These are phyloP conservation scores for Sebastes fasciatus DNA, from an alignment of 2,113 vertebrate species.

Conservation along the genomic window DNA sequence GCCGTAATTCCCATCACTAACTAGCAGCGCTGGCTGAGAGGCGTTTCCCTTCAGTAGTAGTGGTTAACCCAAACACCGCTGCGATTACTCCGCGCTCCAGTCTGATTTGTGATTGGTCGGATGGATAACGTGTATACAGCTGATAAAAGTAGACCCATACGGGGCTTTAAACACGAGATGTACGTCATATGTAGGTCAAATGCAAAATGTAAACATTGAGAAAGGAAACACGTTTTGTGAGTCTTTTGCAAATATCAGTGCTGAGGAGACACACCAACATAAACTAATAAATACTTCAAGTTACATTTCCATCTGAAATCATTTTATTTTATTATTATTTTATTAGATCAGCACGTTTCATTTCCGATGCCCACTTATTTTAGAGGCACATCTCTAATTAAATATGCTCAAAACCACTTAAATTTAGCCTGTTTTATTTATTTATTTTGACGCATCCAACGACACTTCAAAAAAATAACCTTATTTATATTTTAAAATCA, in stretches of 20 bases:
- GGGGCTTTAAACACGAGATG: constrained; percentile 11
- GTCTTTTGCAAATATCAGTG: not conserved
- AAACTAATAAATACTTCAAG: too few relatives aligned
- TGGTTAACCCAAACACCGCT: not conserved
- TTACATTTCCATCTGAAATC: too few relatives aligned
- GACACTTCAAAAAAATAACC: not conserved
- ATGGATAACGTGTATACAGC: too few relatives aligned
- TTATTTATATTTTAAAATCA: not conserved
- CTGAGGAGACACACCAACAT: too few relatives aligned
- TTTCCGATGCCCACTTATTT: not conserved
- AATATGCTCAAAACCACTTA: not conserved
- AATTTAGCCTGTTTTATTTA: too few relatives aligned
- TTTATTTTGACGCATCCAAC: not conserved
- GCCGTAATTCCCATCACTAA: too few relatives aligned
- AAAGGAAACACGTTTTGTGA: not conserved
- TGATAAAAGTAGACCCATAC: constrained; percentile 36
- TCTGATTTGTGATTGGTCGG: constrained; percentile 18
- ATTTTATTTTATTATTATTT: not conserved
- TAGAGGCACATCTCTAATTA: not conserved
- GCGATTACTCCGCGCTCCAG: not conserved
- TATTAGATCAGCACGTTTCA: not conserved
- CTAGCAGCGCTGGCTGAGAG: too few relatives aligned
- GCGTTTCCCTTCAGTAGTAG: too few relatives aligned
- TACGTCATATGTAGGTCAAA: constrained; percentile 70
- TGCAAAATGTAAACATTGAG: constrained; percentile 60